Conservation (phyloP, 2,113 vertebrate genomes). For the Perccottus glenii region DNA sequence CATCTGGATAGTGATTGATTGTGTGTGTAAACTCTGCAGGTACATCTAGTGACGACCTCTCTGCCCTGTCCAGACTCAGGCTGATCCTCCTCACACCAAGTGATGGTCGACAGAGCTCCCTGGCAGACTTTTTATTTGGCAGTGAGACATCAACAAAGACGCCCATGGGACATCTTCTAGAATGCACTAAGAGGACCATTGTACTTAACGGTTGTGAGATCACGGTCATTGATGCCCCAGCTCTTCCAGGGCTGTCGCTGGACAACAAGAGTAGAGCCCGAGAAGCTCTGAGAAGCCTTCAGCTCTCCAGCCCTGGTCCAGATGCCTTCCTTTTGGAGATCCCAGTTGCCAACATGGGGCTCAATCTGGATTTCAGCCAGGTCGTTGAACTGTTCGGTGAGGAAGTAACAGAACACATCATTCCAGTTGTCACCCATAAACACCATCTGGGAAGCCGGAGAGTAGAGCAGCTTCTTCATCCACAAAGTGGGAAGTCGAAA, state of each 20-base stretch:
- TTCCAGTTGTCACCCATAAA: slow-evolving; percentile 63
- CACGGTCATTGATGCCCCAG: slow-evolving; percentile 65
- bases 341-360: slow-evolving; percentile 11
- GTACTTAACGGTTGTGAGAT: slow-evolving; percentile 51
- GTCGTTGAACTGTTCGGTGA: slow-evolving; percentile 59
- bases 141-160: background rate
- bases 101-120: slow-evolving; percentile 44
- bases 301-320: slow-evolving; percentile 66
- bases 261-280: slow-evolving; percentile 35
- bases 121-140: slow-evolving; percentile 57
- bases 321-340: slow-evolving; percentile 63
- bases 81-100: slow-evolving; percentile 66
- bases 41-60: background rate
- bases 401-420: slow-evolving; percentile 24
- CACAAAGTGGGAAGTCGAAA: slow-evolving; percentile 32
- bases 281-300: slow-evolving; percentile 69
- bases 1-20: background rate
- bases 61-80: slow-evolving; percentile 35
- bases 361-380: slow-evolving; percentile 19
- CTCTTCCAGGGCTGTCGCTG: slow-evolving; percentile 57
- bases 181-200: slow-evolving; percentile 45
- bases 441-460: slow-evolving; percentile 18
- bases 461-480: slow-evolving; percentile 49
- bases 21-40: background rate
- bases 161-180: background rate